Base-by-base conservation (phyloP, 2,888 invertebrate species). In the Amaurobius ferox region DNA sequence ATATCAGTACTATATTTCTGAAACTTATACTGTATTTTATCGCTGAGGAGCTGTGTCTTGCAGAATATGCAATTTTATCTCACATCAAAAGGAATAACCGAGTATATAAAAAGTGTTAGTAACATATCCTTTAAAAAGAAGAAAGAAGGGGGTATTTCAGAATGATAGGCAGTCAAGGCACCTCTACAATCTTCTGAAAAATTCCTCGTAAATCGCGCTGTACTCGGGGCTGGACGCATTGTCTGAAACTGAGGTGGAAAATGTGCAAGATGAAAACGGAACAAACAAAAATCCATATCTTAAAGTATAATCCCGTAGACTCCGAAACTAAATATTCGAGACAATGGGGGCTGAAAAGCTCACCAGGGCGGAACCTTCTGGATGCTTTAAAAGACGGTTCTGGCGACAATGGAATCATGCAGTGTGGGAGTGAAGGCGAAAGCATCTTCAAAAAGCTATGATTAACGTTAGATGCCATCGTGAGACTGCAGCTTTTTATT, bases 241-340 rank as follows among this genome's bases (percentile, higher is more conserved):
- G 74, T 76, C 66, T 76, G 44, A 76, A 64, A 30, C 66, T 62
- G 39, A 26, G 28, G 35, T 55, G 11, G 55, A 35, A 35, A 73
- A 35, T 29, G 11, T 19, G 30, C 19, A 26, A 73, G 71, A 55
- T 39, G 64, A 76, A 76, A 74, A 76, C 29, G 28, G 16, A 64
- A 64, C 40, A 32, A 71, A 55, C 62, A 35, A 73, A 73, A 73
- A 39, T 73, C 62, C 64, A 66, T 44, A 76, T 76, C 44, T 76
- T 26, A 64, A 61, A 77, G 48, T 35, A 44, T n/a, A 44, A 29
- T 28, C 29, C 68, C 67, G 32, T 66, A n/a, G 35, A 30, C 9
- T 29, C 62, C 62, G 64, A 78, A 79, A 72, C 71, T 44, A 79
- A 79, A 71, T 72, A 48, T 79, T 72, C 64, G 32, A 79, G 72